Percentiles rank a stretch among this genome's conserved stretches.
Evolutionary conservation across 1,140 invertebrate genomes (phyloP).

Genomic region (Dreissena rostriformis): DNA sequence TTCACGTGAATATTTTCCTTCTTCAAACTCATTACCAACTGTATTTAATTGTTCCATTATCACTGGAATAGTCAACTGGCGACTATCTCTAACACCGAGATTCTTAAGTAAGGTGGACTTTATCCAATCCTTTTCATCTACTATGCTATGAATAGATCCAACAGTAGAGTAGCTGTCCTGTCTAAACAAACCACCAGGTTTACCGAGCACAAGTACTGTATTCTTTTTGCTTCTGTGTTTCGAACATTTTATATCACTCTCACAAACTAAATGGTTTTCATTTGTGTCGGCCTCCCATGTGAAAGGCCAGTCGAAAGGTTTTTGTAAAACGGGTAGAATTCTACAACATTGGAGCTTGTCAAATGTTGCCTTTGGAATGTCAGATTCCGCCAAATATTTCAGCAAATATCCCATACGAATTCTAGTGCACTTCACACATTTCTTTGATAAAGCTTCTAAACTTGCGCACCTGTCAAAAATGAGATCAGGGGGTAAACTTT

Average conservation of each 20-base stretch:
- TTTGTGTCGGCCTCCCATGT: conserved; percentile 28
- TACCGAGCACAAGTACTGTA: not conserved
- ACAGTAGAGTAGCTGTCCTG: not conserved
- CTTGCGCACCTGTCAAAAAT: conserved; percentile 52
- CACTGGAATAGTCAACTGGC: not conserved
- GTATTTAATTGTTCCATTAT: not conserved
- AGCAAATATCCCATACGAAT: conserved; percentile 3
- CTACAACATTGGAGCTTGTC: too few species aligned
- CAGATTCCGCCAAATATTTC: too few species aligned
- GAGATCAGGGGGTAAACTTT: conserved; percentile 40
- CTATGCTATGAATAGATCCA: not conserved
- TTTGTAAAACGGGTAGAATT: conserved; percentile 9
- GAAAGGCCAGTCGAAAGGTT: conserved; percentile 34
- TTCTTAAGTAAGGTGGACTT: not conserved
- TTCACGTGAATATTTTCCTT: not conserved
- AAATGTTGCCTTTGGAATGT: too few species aligned
- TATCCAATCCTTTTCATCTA: not conserved
- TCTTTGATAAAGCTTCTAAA: too few species aligned
- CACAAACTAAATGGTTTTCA: not conserved
- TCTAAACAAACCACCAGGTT: not conserved
- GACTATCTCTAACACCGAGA: not conserved
- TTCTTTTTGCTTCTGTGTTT: not conserved
- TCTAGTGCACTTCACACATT: not conserved
- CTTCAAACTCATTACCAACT: not conserved
- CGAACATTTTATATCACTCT: not conserved